Evolutionary conservation across 2,888 invertebrate genomes (phyloP).

Genomic region (Orthonychiurus folsomi): DNA sequence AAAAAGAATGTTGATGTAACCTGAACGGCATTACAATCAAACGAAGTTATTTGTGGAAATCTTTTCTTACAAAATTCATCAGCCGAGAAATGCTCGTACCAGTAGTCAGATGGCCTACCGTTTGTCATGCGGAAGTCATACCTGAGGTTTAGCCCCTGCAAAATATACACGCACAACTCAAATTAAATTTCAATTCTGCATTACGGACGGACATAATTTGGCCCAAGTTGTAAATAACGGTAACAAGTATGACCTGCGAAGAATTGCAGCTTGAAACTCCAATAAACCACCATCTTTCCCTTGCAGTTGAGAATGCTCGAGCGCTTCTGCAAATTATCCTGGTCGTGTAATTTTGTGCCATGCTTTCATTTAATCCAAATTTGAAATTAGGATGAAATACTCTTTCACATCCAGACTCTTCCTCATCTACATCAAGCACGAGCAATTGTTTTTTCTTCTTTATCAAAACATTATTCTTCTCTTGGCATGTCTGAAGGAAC

Average conservation of each 20-base stretch:
- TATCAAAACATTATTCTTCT: conserved; percentile 62
- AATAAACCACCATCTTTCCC: conserved; percentile 92
- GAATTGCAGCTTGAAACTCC: conserved; percentile 72
- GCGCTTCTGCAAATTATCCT: conserved; percentile 53
- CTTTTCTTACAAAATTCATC: conserved; percentile 80
- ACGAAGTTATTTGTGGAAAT: neutral
- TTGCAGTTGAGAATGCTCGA: conserved; percentile 63
- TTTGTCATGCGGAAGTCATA: conserved; percentile 84
- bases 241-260: conserved; percentile 56
- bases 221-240: no score
- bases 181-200: neutral
- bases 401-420: conserved; percentile 34
- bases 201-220: no score
- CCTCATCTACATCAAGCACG: neutral
- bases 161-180: conserved; percentile 28
- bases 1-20: neutral
- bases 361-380: conserved; percentile 32
- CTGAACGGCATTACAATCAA: no score
- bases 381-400: conserved; percentile 18
- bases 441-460: conserved; percentile 64
- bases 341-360: conserved; percentile 46
- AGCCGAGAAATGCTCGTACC: conserved; percentile 85
- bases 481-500: conserved; percentile 64
- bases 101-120: conserved; percentile 66
- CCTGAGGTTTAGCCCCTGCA: conserved; percentile 63